A percentile compares a stretch with the other conserved stretches of the same genome.
phyloP scores from a whole-genome alignment of 2,113 vertebrate species.

The Blennius ocellaris region DNA sequence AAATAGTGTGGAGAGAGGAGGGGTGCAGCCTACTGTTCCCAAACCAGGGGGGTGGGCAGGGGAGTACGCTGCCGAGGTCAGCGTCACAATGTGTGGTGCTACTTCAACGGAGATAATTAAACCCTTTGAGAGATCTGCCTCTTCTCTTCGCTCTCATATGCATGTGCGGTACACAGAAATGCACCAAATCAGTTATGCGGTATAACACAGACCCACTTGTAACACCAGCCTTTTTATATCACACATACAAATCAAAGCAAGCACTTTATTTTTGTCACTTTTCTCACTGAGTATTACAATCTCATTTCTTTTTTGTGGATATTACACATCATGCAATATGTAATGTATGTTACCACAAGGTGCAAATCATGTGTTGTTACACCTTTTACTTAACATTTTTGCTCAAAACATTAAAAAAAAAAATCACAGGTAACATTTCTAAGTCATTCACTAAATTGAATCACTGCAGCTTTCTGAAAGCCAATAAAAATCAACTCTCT shows the following conservation, averaged over 20 bases:
- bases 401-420: too few relatives aligned
- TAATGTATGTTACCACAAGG: too few relatives aligned
- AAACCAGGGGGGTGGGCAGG: constrained; percentile 31
- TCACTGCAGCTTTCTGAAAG: constrained; percentile 2
- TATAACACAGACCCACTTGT: constrained; percentile 19
- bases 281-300: not conserved
- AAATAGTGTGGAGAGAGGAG: constrained; percentile 22
- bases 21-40: constrained; percentile 36
- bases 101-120: constrained; percentile 80
- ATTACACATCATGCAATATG: too few relatives aligned
- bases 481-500: constrained; percentile 18
- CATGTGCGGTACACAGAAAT: constrained; percentile 30
- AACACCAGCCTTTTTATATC: not conserved
- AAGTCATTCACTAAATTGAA: constrained; percentile 14
- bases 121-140: constrained; percentile 69
- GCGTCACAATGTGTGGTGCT: constrained; percentile 64
- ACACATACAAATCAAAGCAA: constrained; percentile 24
- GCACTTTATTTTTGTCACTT: constrained; percentile 9
- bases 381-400: too few relatives aligned
- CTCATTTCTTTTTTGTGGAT: too few relatives aligned
- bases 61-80: constrained; percentile 62
- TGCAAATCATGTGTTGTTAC: too few relatives aligned
- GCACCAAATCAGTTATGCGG: constrained; percentile 5
- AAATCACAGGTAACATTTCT: not conserved
- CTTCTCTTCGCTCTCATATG: constrained; percentile 46